A percentile compares a stretch with the other conserved stretches of the same genome.
These are phyloP conservation scores for Omphaloscelis lunosa DNA, from an alignment of 2,888 invertebrate species.

Conservation along the genomic window DNA sequence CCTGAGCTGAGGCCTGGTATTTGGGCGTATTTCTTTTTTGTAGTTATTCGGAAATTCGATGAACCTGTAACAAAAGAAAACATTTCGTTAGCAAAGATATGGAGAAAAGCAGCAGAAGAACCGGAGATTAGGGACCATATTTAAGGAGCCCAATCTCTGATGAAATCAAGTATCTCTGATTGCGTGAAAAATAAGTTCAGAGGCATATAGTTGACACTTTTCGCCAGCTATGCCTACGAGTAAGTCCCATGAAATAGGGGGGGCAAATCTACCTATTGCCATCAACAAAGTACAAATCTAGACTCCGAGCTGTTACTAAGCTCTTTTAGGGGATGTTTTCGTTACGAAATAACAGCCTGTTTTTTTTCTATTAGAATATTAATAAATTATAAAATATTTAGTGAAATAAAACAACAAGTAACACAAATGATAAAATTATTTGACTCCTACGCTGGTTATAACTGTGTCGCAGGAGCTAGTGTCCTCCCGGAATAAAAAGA, in stretches of 20 bases:
- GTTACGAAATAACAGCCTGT: too few relatives aligned
- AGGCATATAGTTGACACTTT: neutral
- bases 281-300: neutral
- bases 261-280: neutral
- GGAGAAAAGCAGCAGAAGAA: neutral
- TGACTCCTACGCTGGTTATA: too few relatives aligned
- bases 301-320: neutral
- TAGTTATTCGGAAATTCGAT: constrained; percentile 92
- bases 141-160: neutral
- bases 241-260: too few relatives aligned
- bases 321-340: too few relatives aligned
- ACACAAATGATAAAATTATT: too few relatives aligned
- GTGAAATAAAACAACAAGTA: too few relatives aligned
- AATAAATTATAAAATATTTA: too few relatives aligned
- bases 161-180: neutral
- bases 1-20: constrained; percentile 93
- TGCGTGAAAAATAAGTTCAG: neutral
- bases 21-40: constrained; percentile 94
- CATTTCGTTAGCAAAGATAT: neutral
- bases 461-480: too few relatives aligned
- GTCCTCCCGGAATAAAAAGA: too few relatives aligned
- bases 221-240: neutral
- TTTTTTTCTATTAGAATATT: too few relatives aligned
- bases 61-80: constrained; percentile 82
- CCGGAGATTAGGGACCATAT: neutral